Conservation (phyloP, 2,797 vertebrate genomes). For the Gouania willdenowi region DNA sequence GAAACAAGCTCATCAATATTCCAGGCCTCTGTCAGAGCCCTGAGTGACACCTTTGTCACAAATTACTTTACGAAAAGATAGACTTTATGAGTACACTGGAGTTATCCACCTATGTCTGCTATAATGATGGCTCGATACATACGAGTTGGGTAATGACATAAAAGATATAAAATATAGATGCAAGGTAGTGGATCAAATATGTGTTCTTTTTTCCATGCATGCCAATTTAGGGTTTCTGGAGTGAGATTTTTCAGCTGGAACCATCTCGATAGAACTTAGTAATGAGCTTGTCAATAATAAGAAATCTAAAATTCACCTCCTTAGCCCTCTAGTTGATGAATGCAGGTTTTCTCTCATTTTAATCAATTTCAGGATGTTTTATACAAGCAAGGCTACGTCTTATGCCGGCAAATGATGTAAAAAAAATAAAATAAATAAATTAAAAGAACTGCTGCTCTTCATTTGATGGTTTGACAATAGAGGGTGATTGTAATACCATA, state of each 20-base stretch:
- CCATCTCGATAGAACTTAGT: slow-evolving; percentile 29
- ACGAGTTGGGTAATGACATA: slow-evolving; percentile 44
- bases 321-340: slow-evolving; percentile 53
- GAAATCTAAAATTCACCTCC: slow-evolving; percentile 36
- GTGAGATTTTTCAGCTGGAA: slow-evolving; percentile 23
- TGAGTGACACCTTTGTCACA: slow-evolving; percentile 31
- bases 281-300: slow-evolving; percentile 62
- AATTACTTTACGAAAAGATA: slow-evolving; percentile 50
- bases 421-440: slow-evolving; percentile 31
- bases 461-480: slow-evolving; percentile 1
- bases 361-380: slow-evolving; percentile 43
- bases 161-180: slow-evolving; percentile 49
- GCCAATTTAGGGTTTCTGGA: slow-evolving; percentile 51
- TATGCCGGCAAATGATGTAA: slow-evolving; percentile 19
- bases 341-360: slow-evolving; percentile 34
- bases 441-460: slow-evolving; percentile 4
- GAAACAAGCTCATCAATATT: slow-evolving; percentile 40
- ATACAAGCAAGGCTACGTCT: no score
- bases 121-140: slow-evolving; percentile 41
- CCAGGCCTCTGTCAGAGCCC: slow-evolving; percentile 23
- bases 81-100: slow-evolving; percentile 31
- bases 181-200: slow-evolving; percentile 54
- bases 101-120: slow-evolving; percentile 40
- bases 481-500: slow-evolving; percentile 4
- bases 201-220: slow-evolving; percentile 46